A percentile compares a stretch with the other conserved stretches of the same genome.
phyloP scores from a whole-genome alignment of 2,888 invertebrate species.

The Lepeophtheirus nordmannii region DNA sequence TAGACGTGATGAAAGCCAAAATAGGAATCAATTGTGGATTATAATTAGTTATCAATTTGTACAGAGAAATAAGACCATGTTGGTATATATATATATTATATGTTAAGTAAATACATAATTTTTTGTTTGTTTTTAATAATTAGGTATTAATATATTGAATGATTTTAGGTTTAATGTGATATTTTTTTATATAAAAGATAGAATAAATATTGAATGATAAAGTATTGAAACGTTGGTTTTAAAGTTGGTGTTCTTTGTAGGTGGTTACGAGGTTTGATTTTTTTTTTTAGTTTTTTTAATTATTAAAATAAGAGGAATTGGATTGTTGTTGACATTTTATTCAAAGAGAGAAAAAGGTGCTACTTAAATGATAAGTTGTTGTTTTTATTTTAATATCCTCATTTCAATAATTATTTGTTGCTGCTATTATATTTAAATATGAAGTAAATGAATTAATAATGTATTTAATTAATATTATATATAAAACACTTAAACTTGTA shows the following conservation, averaged over 20 bases:
- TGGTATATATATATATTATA: not conserved
- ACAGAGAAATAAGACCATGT: not conserved
- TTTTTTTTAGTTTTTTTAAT: not conserved
- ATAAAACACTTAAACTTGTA: not conserved
- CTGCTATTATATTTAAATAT: not conserved
- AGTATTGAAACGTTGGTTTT: no score
- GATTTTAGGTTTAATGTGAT: not conserved
- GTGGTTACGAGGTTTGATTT: not conserved
- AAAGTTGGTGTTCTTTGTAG: not conserved
- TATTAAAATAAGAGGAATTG: not conserved
- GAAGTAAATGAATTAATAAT: not conserved
- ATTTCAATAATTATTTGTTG: not conserved
- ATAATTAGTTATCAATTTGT: not conserved
- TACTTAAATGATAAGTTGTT: not conserved
- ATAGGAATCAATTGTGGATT: not conserved
- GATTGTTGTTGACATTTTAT: not conserved
- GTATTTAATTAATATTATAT: not conserved
- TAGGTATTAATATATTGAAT: slow-evolving; percentile 3
- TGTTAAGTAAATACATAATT: not conserved
- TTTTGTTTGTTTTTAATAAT: not conserved
- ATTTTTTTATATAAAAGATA: not conserved
- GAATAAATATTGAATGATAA: not conserved
- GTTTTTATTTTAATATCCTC: not conserved
- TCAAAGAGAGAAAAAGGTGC: slow-evolving; percentile 8
- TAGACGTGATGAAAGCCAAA: not conserved